A percentile compares a stretch with the other conserved stretches of the same genome.
phyloP scores from a whole-genome alignment of 2,888 invertebrate genomes.

The Pemphredon lugubris region DNA sequence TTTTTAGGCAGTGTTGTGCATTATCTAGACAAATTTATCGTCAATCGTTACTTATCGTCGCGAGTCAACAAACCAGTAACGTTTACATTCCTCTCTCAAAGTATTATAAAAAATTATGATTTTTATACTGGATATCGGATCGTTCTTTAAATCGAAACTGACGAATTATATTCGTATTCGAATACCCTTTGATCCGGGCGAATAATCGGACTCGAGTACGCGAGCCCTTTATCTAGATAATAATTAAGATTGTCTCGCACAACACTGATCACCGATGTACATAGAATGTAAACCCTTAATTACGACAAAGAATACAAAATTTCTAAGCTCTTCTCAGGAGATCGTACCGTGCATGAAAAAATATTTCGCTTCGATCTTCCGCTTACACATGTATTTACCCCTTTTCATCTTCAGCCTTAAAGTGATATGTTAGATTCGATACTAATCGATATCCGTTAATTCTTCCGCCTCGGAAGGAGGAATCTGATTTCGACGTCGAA shows the following conservation, averaged over 20 bases:
- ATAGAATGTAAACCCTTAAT: conserved; percentile 25
- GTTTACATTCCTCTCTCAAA: too few species aligned
- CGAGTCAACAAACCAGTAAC: too few species aligned
- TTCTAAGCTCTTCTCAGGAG: conserved; percentile 18
- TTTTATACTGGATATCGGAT: too few species aligned
- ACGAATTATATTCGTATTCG: background rate
- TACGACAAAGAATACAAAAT: conserved; percentile 17
- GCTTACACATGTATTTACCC: conserved; percentile 12
- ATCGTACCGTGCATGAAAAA: conserved; percentile 39
- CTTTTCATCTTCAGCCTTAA: conserved; percentile 58
- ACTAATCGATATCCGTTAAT: background rate
- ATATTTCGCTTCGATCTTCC: conserved; percentile 38
- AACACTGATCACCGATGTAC: conserved; percentile 31
- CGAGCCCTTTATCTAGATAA: conserved; percentile 8
- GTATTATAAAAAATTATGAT: too few species aligned
- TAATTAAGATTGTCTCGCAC: conserved; percentile 37
- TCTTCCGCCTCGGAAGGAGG: conserved; percentile 19
- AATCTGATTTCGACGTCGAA: conserved; percentile 48
- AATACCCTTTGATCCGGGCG: background rate
- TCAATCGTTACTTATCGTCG: background rate
- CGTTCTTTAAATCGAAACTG: too few species aligned
- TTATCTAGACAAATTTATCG: background rate
- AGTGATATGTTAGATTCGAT: conserved; percentile 55
- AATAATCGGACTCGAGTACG: too few species aligned
- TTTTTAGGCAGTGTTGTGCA: conserved; percentile 42